Evolutionary conservation across 2,113 vertebrate genomes (phyloP).

Genomic region (Glaucidium brasilianum): DNA sequence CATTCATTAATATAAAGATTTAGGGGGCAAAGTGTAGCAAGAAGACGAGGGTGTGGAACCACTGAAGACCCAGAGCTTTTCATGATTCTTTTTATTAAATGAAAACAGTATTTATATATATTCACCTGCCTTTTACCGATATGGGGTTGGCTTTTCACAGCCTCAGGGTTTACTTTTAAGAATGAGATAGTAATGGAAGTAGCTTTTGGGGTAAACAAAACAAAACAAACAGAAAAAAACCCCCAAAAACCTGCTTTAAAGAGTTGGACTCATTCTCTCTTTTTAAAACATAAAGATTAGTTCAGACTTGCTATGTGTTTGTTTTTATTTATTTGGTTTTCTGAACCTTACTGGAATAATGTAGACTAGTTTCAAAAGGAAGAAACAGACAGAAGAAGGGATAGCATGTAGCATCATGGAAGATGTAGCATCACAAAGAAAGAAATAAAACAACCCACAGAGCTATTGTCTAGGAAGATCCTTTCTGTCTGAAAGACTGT

Average conservation of each 20-base stretch:
- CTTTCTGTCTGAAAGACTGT: not conserved
- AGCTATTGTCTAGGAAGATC: not conserved
- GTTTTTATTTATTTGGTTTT: not conserved
- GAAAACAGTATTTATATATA: not conserved
- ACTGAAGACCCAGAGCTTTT: not conserved
- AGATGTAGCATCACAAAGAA: not conserved
- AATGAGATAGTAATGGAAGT: not conserved
- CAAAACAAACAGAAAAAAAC: rapidly evolving
- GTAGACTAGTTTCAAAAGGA: not conserved
- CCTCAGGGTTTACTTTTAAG: not conserved
- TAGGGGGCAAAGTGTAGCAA: not conserved
- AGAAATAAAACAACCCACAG: not conserved
- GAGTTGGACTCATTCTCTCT: not conserved
- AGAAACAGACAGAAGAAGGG: not conserved
- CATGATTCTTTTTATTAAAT: not conserved
- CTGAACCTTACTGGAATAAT: not conserved
- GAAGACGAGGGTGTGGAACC: not conserved
- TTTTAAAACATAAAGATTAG: not conserved
- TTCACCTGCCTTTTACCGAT: not conserved
- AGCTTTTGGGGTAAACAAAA: not conserved
- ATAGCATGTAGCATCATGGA: too few species aligned
- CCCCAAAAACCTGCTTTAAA: not conserved
- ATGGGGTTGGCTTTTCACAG: not conserved
- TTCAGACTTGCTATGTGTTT: not conserved
- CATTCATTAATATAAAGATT: not conserved